Percentiles rank a stretch among this genome's conserved stretches.
phyloP scores from a whole-genome alignment of 2,888 invertebrate genomes.

The Chironomus riparius region DNA sequence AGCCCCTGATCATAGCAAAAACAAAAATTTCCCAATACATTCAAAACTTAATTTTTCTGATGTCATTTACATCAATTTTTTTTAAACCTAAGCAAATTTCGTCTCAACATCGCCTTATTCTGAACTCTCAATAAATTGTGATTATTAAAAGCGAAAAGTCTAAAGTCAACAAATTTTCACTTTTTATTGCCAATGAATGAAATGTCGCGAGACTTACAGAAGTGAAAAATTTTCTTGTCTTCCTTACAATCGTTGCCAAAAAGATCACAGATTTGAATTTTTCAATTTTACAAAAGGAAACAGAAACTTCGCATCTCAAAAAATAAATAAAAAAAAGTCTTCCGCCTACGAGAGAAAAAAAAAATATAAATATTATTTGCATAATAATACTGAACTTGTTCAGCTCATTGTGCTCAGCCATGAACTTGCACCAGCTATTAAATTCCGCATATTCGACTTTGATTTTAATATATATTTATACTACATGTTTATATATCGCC shows the following conservation, averaged over 20 bases:
- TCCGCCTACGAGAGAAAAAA: not conserved
- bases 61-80: no score
- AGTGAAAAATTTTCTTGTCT: not conserved
- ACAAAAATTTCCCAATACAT: no score
- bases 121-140: no score
- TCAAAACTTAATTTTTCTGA: no score
- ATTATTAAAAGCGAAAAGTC: not conserved
- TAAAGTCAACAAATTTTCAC: constrained; percentile 9
- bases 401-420: not conserved
- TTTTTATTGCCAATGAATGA: not conserved
- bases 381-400: not conserved
- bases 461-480: not conserved
- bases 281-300: no score
- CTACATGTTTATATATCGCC: not conserved
- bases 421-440: constrained; percentile 16
- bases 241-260: constrained; percentile 1
- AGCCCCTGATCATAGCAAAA: no score
- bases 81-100: no score
- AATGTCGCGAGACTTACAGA: not conserved
- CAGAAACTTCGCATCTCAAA: not conserved
- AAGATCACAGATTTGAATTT: not conserved
- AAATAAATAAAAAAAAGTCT: not conserved
- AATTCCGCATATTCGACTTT: constrained; percentile 10
- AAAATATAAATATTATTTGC: not conserved
- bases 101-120: no score